Conservation (phyloP, 2,888 invertebrate genomes). For the Ornithoptera priamus region DNA sequence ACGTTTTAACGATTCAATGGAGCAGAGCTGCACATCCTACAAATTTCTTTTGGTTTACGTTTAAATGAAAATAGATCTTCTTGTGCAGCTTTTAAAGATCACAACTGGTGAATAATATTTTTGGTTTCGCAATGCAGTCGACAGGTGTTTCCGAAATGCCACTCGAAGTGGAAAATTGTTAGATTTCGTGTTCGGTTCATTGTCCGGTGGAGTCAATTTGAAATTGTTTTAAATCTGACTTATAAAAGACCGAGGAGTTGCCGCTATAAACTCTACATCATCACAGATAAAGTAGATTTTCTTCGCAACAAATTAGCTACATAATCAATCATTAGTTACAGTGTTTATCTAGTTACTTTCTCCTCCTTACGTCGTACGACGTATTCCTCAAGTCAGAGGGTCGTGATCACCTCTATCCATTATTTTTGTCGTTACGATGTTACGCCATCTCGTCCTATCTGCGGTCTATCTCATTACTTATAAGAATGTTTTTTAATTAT, state of each 20-base stretch:
- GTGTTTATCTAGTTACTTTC: too few relatives aligned
- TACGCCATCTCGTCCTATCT: too few relatives aligned
- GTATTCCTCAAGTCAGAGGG: too few relatives aligned
- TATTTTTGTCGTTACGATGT: too few relatives aligned
- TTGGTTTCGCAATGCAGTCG: constrained; percentile 40
- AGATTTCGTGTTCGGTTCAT: constrained; percentile 65
- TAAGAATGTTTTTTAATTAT: constrained; percentile 11
- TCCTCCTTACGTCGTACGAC: too few relatives aligned
- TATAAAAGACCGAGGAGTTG: constrained; percentile 23
- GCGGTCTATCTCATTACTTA: not conserved
- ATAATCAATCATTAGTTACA: too few relatives aligned
- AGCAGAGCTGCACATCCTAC: constrained; percentile 41
- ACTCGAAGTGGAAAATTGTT: constrained; percentile 68
- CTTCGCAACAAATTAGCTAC: not conserved
- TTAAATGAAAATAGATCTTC: constrained; percentile 42
- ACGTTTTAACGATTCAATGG: constrained; percentile 55
- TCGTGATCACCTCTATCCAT: too few relatives aligned
- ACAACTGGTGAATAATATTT: constrained; percentile 33
- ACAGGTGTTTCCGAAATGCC: constrained; percentile 69
- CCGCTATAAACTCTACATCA: constrained; percentile 11
- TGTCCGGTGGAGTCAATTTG: constrained; percentile 65
- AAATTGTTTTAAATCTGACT: constrained; percentile 48
- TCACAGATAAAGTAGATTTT: not conserved
- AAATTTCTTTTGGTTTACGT: constrained; percentile 23
- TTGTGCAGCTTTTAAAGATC: constrained; percentile 38